phyloP scores from a whole-genome alignment of 2,113 vertebrate species.

The Andinoacara biseriatus region DNA sequence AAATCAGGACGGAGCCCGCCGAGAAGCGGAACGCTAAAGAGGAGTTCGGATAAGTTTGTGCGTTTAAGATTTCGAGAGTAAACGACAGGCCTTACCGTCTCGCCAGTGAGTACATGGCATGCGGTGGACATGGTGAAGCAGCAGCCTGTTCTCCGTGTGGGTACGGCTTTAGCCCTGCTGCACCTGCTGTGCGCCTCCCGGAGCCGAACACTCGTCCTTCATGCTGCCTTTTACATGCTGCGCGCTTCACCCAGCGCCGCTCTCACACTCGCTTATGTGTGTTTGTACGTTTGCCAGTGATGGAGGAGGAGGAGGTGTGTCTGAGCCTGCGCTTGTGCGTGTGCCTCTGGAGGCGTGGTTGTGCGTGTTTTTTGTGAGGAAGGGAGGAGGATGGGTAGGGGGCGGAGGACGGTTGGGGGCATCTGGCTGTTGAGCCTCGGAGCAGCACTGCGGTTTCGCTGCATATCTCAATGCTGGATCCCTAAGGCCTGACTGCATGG shows the following conservation, averaged over 20 bases:
- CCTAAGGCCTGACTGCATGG: not conserved
- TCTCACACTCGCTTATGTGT: constrained; percentile 3
- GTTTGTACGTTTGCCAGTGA: constrained; percentile 22
- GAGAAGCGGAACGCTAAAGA: not conserved
- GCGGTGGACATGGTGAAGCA: constrained; percentile 38
- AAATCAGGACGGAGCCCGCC: constrained; percentile 6
- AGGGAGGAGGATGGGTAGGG: not conserved
- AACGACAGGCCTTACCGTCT: constrained; percentile 67
- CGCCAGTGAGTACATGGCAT: constrained; percentile 34
- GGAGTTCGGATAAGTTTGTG: constrained; percentile 55
- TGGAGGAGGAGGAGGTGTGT: constrained; percentile 61
- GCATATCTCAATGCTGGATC: not conserved
- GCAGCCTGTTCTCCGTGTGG: constrained; percentile 7
- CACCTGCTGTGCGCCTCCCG: constrained; percentile 52
- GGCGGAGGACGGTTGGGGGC: not conserved
- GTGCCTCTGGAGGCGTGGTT: constrained; percentile 63
- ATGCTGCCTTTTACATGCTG: constrained; percentile 49
- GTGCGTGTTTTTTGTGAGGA: constrained; percentile 36
- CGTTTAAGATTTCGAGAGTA: not conserved
- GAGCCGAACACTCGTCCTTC: constrained; percentile 38
- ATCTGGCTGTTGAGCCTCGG: constrained; percentile 21
- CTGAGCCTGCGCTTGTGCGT: constrained; percentile 70
- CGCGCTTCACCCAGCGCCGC: constrained; percentile 36
- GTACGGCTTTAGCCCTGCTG: constrained; percentile 33
- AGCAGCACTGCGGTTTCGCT: constrained; percentile 62